These are phyloP conservation scores for Cheilinus undulatus DNA, from an alignment of 2,113 vertebrate species.

Conservation along the genomic window DNA sequence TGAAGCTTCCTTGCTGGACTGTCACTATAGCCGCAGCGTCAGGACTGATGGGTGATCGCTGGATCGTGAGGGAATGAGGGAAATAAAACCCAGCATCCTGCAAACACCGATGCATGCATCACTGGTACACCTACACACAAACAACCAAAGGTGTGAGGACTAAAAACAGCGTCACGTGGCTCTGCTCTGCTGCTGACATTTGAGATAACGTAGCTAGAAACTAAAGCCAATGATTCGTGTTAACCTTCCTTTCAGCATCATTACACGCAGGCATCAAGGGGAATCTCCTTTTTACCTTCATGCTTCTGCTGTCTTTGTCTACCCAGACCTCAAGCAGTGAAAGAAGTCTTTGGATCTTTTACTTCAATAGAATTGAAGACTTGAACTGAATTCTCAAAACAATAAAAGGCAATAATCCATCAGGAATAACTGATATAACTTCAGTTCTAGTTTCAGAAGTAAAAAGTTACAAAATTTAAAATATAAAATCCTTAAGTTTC, in stretches of 20 bases:
- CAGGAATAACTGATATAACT: too few species aligned
- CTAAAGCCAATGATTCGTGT: conserved; percentile 37
- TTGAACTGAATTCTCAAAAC: too few species aligned
- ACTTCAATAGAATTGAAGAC: too few species aligned
- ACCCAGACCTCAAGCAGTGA: not conserved
- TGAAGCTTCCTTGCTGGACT: conserved; percentile 55
- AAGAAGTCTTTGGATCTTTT: not conserved
- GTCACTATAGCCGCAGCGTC: conserved; percentile 38
- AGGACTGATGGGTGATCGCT: conserved; percentile 53
- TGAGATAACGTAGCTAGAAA: not conserved
- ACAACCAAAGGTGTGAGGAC: conserved; percentile 7
- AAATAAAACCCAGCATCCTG: not conserved
- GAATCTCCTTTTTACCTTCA: conserved; percentile 21
- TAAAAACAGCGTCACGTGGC: not conserved
- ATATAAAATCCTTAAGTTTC: too few species aligned
- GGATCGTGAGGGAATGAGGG: conserved; percentile 16
- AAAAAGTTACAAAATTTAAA: too few species aligned
- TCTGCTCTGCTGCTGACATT: conserved; percentile 2
- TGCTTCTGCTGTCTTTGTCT: conserved; percentile 1
- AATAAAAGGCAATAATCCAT: too few species aligned
- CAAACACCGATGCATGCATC: not conserved
- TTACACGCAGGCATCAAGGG: conserved; percentile 24
- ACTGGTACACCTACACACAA: not conserved
- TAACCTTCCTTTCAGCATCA: conserved; percentile 32
- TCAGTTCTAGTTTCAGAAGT: too few species aligned